Percentiles rank a stretch among this genome's conserved stretches.
Evolutionary conservation across 2,888 invertebrate species (phyloP).

Genomic region (Unio pictorum): DNA sequence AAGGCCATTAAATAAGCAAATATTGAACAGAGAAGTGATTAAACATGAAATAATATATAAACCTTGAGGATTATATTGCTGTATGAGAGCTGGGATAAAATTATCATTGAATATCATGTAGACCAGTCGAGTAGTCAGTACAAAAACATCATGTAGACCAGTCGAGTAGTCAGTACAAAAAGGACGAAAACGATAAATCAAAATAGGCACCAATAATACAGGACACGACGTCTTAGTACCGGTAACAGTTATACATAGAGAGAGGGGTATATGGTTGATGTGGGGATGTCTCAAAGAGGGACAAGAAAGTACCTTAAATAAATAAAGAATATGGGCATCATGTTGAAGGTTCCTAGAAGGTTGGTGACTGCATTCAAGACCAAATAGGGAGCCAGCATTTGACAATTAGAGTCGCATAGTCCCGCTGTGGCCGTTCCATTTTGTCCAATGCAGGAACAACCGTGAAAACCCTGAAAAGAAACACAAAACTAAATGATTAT

Average conservation of each 20-base stretch:
- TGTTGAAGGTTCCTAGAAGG: slow-evolving; percentile 34
- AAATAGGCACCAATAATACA: too few species aligned
- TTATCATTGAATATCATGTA: too few species aligned
- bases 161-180: too few species aligned
- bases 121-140: too few species aligned
- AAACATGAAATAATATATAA: too few species aligned
- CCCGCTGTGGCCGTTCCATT: slow-evolving; percentile 38
- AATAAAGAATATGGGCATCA: slow-evolving; percentile 48
- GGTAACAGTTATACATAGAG: neutral
- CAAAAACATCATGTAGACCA: too few species aligned
- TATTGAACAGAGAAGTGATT: too few species aligned
- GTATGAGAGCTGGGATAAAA: too few species aligned
- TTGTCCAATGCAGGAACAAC: slow-evolving; percentile 18
- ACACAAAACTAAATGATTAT: neutral
- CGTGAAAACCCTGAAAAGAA: slow-evolving; percentile 14
- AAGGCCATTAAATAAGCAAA: too few species aligned
- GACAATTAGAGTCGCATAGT: slow-evolving; percentile 43
- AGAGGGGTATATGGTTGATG: too few species aligned
- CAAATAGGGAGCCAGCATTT: slow-evolving; percentile 39
- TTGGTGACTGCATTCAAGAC: slow-evolving; percentile 26
- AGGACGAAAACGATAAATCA: too few species aligned
- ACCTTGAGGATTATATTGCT: too few species aligned
- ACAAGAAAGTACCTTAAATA: slow-evolving; percentile 34
- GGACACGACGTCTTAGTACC: neutral
- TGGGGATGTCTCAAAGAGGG: neutral